phyloP scores from a whole-genome alignment of 2,888 invertebrate species.

The Deilephila elpenor region DNA sequence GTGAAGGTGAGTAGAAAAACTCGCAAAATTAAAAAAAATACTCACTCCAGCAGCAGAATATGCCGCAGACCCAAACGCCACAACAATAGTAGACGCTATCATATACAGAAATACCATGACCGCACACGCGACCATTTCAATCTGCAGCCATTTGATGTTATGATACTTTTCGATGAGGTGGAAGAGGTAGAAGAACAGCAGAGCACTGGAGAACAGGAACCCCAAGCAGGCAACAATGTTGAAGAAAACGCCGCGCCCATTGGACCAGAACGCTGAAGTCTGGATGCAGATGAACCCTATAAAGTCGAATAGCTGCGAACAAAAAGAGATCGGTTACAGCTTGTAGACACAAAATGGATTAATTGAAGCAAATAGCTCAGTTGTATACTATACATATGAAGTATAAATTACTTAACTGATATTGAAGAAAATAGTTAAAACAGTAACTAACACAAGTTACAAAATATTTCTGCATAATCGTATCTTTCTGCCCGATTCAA shows the following conservation, averaged over 20 bases:
- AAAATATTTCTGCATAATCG: no score
- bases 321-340: not conserved
- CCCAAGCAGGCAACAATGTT: conserved; percentile 90
- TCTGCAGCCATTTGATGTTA: conserved; percentile 93
- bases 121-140: conserved; percentile 90
- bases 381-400: no score
- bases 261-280: conserved; percentile 83
- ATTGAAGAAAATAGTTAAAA: no score
- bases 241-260: conserved; percentile 90
- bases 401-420: no score
- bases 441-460: no score
- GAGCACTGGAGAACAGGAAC: conserved; percentile 90
- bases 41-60: conserved; percentile 91
- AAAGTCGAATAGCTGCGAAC: conserved; percentile 86
- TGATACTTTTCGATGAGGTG: conserved; percentile 93
- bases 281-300: conserved; percentile 93
- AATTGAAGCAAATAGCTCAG: not conserved
- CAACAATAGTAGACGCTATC: conserved; percentile 89
- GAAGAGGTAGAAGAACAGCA: conserved; percentile 90
- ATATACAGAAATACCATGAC: conserved; percentile 89
- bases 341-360: not conserved
- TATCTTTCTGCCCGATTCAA: no score
- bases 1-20: no score
- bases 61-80: conserved; percentile 85
- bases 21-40: conserved; percentile 36